Evolutionary conservation across 2,888 invertebrate genomes (phyloP), one percentile per base, ranked within the genome.

Genomic region (Rotaria macrura): DNA sequence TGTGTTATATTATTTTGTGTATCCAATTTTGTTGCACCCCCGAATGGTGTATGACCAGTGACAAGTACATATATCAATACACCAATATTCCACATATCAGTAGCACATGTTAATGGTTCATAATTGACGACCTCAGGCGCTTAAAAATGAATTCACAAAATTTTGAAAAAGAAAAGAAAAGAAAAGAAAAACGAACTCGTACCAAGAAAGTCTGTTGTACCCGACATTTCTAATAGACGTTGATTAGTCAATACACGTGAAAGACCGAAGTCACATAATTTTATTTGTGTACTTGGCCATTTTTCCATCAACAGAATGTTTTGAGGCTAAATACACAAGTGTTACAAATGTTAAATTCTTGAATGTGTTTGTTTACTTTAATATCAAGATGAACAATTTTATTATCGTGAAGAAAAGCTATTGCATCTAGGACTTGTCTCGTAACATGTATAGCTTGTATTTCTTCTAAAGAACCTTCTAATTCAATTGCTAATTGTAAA

Each of bases 21-120:
- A 92, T 97, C 95, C 92, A 97, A 96, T 91, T 96, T 97, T 88
- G 94, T 95, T 91, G 96, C 95, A 86, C 96, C 96, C 87, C 95
- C 96, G 91, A 97, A 97, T 49, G 97, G 97, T 85, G 96, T 96
- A 91, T 95, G 96, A 86, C 97, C 96, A 88, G 96, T 95, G 87
- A 97, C 92, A 88, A 97, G 93, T 57, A 97, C 97, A 92, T 97
- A 97, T 57, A 95, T 94, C 89, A 97, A 92, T 83, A 97, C 96
- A 87, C 97, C 97, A 88, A 97, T 94, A 87, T 96, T 96, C 97
- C 97, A 97, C 93, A 97, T 95, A 92, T 97, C 97, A 86, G 96
- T 96, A 84, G 95, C 94, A 88, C 96, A 93, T 88, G 95, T 94
- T 88, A 97, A 93, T 87, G 96, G 96, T 92, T 97, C 96, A 92